Evolutionary conservation across 2,113 vertebrate genomes (phyloP).

Genomic region (Spilogale gracilis): DNA sequence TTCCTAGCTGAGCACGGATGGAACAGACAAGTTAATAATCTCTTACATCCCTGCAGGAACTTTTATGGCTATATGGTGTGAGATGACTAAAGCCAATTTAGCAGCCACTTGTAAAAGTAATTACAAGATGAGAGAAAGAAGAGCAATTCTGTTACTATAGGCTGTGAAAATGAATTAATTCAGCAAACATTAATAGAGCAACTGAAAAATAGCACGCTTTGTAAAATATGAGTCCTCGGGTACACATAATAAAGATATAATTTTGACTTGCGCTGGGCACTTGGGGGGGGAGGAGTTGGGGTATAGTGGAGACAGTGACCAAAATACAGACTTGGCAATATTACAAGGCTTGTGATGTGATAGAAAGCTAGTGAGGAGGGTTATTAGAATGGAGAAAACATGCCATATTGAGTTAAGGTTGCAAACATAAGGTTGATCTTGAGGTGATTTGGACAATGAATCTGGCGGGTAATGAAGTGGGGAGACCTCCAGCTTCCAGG

Average conservation of each 20-base stretch:
- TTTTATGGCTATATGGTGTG: neutral
- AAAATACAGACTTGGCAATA: neutral
- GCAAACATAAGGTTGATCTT: conserved; percentile 20
- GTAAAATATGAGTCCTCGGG: neutral
- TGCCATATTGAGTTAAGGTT: neutral
- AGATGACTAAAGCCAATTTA: conserved; percentile 68
- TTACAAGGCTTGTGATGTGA: conserved; percentile 26
- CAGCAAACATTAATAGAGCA: conserved; percentile 47
- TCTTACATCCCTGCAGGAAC: conserved; percentile 37
- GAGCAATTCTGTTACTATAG: conserved; percentile 18
- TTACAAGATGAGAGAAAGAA: conserved; percentile 55
- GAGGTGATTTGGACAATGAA: conserved; percentile 42
- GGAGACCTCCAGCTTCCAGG: neutral
- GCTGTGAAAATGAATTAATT: conserved; percentile 65
- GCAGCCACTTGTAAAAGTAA: conserved; percentile 61
- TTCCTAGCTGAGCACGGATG: neutral
- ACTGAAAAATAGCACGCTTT: conserved; percentile 4
- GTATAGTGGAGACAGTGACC: neutral
- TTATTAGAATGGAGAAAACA: conserved; percentile 18
- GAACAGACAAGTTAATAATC: conserved; percentile 9
- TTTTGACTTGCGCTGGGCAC: neutral
- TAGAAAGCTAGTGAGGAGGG: conserved; percentile 11
- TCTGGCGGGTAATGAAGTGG: neutral
- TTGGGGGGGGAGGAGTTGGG: neutral
- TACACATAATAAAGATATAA: conserved; percentile 4